Evolutionary conservation across 2,113 vertebrate genomes (phyloP).

Genomic region (Stigmatopora argus): DNA sequence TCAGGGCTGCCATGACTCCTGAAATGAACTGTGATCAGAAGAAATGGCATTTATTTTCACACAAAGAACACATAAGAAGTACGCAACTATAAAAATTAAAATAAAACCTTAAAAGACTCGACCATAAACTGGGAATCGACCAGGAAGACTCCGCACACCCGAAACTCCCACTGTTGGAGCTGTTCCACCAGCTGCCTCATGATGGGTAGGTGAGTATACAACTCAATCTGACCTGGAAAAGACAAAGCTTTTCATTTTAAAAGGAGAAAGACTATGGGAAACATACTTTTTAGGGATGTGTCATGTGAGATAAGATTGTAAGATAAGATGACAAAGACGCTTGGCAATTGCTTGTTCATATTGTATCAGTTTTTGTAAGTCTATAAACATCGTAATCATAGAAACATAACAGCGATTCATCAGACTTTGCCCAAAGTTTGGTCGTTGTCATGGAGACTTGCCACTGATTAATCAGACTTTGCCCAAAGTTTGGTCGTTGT

Average conservation of each 20-base stretch:
- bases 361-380: too few species aligned
- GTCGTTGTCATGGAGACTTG: too few species aligned
- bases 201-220: constrained; percentile 95
- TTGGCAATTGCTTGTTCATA: too few species aligned
- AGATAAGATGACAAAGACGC: too few species aligned
- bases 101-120: constrained; percentile 90
- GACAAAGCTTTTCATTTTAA: not conserved
- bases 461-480: too few species aligned
- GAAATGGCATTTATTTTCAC: constrained; percentile 12
- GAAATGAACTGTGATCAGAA: constrained; percentile 82
- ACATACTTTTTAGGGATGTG: not conserved
- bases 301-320: too few species aligned
- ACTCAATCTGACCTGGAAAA: constrained; percentile 88
- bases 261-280: not conserved
- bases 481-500: too few species aligned
- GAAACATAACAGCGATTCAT: too few species aligned
- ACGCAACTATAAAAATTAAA: not conserved
- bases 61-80: not conserved
- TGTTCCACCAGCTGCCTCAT: constrained; percentile 95
- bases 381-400: too few species aligned
- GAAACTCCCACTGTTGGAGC: constrained; percentile 96
- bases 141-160: constrained; percentile 92
- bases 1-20: constrained; percentile 90
- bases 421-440: too few species aligned
- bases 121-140: constrained; percentile 99